These are phyloP conservation scores for Microchrysa polita DNA, from an alignment of 2,888 invertebrate genomes.

Conservation along the genomic window DNA sequence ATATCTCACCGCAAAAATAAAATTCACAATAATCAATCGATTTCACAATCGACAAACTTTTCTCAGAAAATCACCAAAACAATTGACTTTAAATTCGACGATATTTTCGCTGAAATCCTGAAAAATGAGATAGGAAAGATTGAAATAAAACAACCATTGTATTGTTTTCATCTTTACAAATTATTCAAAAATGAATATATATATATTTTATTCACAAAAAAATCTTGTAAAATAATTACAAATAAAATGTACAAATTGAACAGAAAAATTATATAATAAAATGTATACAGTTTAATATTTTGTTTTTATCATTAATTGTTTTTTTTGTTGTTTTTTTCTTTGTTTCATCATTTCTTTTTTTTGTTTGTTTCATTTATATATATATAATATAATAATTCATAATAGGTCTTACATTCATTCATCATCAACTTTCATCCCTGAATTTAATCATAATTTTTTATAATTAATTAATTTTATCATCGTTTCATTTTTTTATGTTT, in stretches of 20 bases:
- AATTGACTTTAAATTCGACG: too few relatives aligned
- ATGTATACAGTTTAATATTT: conserved; percentile 25
- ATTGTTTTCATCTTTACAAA: conserved; percentile 27
- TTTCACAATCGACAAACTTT: too few relatives aligned
- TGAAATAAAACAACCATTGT: conserved; percentile 13
- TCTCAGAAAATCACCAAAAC: too few relatives aligned
- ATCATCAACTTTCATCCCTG: conserved; percentile 49
- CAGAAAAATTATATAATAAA: conserved; percentile 17
- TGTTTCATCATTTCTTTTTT: neutral
- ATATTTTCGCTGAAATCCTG: too few relatives aligned
- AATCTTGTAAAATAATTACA: conserved; percentile 34
- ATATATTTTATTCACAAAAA: conserved; percentile 40
- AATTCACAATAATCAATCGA: too few relatives aligned
- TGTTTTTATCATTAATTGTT: too few relatives aligned
- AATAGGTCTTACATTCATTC: conserved; percentile 40
- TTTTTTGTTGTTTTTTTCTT: neutral
- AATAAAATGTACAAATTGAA: conserved; percentile 34
- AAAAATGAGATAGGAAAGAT: too few relatives aligned
- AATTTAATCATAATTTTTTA: conserved; percentile 45
- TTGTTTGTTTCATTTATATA: neutral
- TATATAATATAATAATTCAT: conserved; percentile 15
- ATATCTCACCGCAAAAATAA: too few relatives aligned
- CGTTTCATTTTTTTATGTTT: neutral
- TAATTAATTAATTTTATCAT: conserved; percentile 28
- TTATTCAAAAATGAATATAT: conserved; percentile 28